These are phyloP conservation scores for Trichomycterus rosablanca DNA, from an alignment of 2,113 vertebrate genomes.

Conservation along the genomic window DNA sequence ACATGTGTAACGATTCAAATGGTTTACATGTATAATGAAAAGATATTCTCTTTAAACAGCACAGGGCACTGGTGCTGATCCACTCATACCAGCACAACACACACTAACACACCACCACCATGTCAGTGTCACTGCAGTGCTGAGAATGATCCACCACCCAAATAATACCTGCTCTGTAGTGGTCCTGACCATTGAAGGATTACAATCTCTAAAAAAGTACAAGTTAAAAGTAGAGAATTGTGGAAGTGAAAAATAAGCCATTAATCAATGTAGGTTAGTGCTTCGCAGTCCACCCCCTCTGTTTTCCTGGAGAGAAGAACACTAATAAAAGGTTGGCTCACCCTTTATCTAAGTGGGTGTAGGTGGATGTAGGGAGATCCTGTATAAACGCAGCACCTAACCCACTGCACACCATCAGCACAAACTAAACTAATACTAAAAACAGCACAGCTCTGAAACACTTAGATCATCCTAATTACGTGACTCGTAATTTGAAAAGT, in stretches of 20 bases:
- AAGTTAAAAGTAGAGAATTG: slow-evolving; percentile 47
- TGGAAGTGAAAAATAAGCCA: slow-evolving; percentile 63
- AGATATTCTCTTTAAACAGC: no score
- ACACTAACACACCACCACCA: no score
- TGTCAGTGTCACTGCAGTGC: no score
- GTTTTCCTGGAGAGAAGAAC: background rate
- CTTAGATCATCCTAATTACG: background rate
- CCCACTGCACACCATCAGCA: background rate
- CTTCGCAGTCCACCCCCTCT: slow-evolving; percentile 43
- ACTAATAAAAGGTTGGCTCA: slow-evolving; percentile 9
- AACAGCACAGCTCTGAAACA: slow-evolving; percentile 6
- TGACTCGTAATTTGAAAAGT: background rate
- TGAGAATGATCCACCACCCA: no score
- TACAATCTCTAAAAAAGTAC: slow-evolving; percentile 24
- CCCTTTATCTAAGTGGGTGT: slow-evolving; percentile 36
- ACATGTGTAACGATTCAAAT: no score
- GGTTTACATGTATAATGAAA: no score
- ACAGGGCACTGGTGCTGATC: no score
- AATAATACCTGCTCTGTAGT: no score
- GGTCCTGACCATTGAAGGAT: no score
- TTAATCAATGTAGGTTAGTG: slow-evolving; percentile 65
- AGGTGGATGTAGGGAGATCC: slow-evolving; percentile 55
- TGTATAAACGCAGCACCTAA: slow-evolving; percentile 6
- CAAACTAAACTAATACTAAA: slow-evolving; percentile 14
- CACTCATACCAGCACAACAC: no score